A percentile compares a stretch with the other conserved stretches of the same genome.
These are phyloP conservation scores for Glomeris maerens DNA, from an alignment of 1,140 invertebrate species.

Conservation along the genomic window DNA sequence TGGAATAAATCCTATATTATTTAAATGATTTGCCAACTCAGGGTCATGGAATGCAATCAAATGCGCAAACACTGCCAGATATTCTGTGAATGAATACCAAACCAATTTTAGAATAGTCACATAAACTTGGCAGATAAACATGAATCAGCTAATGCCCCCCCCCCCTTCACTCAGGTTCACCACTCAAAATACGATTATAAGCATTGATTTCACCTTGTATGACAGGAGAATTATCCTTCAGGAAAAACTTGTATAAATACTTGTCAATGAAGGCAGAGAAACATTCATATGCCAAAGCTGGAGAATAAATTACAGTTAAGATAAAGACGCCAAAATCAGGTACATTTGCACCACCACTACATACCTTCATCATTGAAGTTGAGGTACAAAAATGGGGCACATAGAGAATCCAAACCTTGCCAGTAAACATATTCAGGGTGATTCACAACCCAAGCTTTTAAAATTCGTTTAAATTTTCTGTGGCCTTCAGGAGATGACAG, in stretches of 20 bases:
- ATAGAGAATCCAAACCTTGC: constrained; percentile 96
- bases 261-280: constrained; percentile 87
- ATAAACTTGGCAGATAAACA: too few relatives aligned
- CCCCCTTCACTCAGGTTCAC: constrained; percentile 12
- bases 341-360: constrained; percentile 1
- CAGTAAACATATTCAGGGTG: constrained; percentile 97
- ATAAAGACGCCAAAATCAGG: background rate
- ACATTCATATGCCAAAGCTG: constrained; percentile 85
- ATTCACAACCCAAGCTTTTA: constrained; percentile 92
- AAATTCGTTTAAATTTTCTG: constrained; percentile 73
- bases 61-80: constrained; percentile 91
- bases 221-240: constrained; percentile 93
- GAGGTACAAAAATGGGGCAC: constrained; percentile 89
- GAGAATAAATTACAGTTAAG: constrained; percentile 23
- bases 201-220: constrained; percentile 55
- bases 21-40: constrained; percentile 74
- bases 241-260: constrained; percentile 93
- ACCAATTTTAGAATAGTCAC: too few relatives aligned
- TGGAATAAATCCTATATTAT: constrained; percentile 87
- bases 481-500: constrained; percentile 85
- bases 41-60: constrained; percentile 93
- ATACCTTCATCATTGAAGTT: constrained; percentile 95
- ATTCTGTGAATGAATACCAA: constrained; percentile 47
- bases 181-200: constrained; percentile 4
- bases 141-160: too few relatives aligned